Base-by-base conservation (phyloP, 2,888 invertebrate genomes). In the Rugalucina vietnamica region DNA sequence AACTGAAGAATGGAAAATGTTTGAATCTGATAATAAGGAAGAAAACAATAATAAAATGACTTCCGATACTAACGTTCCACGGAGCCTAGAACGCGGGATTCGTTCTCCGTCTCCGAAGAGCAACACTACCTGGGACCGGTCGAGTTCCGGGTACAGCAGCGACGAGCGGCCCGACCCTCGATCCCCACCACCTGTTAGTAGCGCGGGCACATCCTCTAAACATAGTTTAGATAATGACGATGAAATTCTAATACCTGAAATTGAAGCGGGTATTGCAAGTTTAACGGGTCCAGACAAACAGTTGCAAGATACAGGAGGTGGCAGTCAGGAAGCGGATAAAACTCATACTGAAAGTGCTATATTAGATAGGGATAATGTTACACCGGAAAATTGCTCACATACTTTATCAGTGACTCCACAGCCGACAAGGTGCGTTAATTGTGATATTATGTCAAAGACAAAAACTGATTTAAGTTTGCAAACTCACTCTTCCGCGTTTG, bases 101-200 rank as follows among this genome's bases (percentile, higher is more conserved):
- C 81, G 88, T 14, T 88, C 86, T 8, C 86, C 86, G 18, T 86
- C 86, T 37, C 88, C 86, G 32, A 82, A 85, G 65, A 88, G 88
- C 70, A 88, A 79, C 70, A 81, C 85, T 8, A 88, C 88, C 0
- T 88, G 84, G 88, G 88, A 86, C 37, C 69, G 88, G 24, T 84
- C 86, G 1, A 88, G 88, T 72, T 88, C 88, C 21, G 88, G 86
- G 5, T 88, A 86, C 54, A 86, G 86, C 72, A 86, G 88, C 72
- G 88, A 88, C 49, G 88, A 88, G 43, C 73, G 88, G 27, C 79
- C 80, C 8, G 88, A 88, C 34, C 84, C 88, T 4, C 69, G 84
- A 12, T 88, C 88, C 24, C 88, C 88, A 8, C 88, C 85, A 14
- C 88, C 84, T 1, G 70, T 60, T 49, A 79, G 43, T 29, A 87